A percentile compares a stretch with the other conserved stretches of the same genome.
Conservation (phyloP, 2,113 vertebrate species). For the Ariopsis seemanni region DNA sequence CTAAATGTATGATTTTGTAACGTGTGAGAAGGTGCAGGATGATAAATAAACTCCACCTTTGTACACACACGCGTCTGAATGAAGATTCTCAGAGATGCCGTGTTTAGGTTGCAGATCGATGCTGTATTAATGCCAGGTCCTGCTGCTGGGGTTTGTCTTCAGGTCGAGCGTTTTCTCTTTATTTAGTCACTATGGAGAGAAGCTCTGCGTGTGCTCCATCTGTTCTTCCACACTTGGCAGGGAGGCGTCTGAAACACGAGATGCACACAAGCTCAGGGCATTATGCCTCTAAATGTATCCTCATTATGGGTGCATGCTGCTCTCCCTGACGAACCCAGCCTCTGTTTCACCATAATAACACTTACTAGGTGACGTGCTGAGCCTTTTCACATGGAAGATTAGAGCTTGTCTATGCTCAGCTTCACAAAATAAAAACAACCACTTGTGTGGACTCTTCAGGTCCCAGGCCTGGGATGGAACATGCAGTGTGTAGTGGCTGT, state of each 20-base stretch:
- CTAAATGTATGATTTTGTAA: neutral
- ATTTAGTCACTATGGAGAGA: slow-evolving; percentile 32
- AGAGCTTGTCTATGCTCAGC: slow-evolving; percentile 44
- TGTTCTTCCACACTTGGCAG: slow-evolving; percentile 43
- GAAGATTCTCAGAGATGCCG: neutral
- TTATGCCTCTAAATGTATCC: slow-evolving; percentile 47
- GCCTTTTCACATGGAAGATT: slow-evolving; percentile 46
- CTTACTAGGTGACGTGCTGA: slow-evolving; percentile 38
- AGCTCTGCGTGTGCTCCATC: slow-evolving; percentile 48
- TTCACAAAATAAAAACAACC: slow-evolving; percentile 41
- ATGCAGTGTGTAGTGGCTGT: neutral
- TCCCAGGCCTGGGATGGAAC: neutral
- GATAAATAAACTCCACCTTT: neutral
- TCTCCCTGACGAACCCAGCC: slow-evolving; percentile 47
- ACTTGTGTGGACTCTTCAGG: slow-evolving; percentile 33
- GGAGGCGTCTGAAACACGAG: slow-evolving; percentile 52
- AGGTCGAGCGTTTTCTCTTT: slow-evolving; percentile 38
- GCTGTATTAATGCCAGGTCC: slow-evolving; percentile 14
- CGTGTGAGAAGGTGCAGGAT: neutral
- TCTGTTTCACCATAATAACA: slow-evolving; percentile 49
- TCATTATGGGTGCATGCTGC: slow-evolving; percentile 52
- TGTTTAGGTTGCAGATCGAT: slow-evolving; percentile 17
- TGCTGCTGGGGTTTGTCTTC: slow-evolving; percentile 1
- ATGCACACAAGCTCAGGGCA: slow-evolving; percentile 28
- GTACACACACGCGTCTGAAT: neutral